Conservation (phyloP, 2,113 vertebrate species). For the Aldabrachelys gigantea region DNA sequence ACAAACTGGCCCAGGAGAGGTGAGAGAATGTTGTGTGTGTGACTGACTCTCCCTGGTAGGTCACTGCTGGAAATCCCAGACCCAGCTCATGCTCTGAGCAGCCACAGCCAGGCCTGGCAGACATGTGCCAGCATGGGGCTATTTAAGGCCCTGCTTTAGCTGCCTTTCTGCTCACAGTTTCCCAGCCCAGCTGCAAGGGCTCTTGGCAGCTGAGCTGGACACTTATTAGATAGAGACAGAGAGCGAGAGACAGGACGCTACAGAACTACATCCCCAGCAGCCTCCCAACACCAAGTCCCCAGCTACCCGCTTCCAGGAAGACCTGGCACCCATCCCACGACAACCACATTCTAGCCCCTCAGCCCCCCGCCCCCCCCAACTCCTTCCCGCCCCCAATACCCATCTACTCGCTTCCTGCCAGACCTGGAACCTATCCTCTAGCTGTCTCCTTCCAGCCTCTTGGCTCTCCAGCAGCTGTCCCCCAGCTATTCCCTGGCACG, state of each 20-base stretch:
- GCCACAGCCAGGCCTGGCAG: neutral
- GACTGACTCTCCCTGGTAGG: neutral
- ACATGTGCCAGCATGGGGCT: neutral
- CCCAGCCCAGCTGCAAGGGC: neutral
- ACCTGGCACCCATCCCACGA: too few relatives aligned
- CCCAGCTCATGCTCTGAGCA: neutral
- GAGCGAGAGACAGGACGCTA: neutral
- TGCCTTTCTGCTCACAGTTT: neutral
- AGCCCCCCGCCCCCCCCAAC: too few relatives aligned
- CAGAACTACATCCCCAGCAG: neutral
- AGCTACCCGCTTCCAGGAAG: too few relatives aligned
- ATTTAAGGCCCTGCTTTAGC: neutral
- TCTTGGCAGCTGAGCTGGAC: neutral
- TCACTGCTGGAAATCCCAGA: neutral
- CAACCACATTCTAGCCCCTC: neutral
- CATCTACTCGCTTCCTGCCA: neutral
- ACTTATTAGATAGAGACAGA: neutral
- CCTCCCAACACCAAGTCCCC: neutral
- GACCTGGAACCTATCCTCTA: neutral
- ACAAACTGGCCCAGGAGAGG: neutral
- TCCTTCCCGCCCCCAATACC: too few relatives aligned
- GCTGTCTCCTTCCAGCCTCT: fast-evolving
- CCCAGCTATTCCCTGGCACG: fast-evolving
- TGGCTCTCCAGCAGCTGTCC: neutral
- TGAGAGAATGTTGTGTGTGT: neutral